phyloP scores from a whole-genome alignment of 1,140 invertebrate species.

The Scaptodrosophila lebanonensis region DNA sequence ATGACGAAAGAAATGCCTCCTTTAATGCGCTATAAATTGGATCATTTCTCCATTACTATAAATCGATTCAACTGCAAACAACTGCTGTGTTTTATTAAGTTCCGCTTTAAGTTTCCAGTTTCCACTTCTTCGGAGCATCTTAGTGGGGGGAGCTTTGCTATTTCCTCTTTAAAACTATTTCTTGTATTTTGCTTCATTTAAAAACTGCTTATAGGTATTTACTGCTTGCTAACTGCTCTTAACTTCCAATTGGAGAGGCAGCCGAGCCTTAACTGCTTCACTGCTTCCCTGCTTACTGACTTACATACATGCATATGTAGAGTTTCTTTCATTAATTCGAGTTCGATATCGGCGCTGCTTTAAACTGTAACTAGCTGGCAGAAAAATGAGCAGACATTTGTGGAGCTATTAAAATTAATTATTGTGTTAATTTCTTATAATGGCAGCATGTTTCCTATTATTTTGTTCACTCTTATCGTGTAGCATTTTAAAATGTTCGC shows the following conservation, averaged over 20 bases:
- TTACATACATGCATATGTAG: background rate
- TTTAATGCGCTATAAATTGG: conserved; percentile 42
- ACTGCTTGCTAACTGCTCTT: conserved; percentile 56
- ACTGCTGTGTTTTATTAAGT: no score
- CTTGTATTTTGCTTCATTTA: conserved; percentile 34
- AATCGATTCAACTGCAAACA: conserved; percentile 18
- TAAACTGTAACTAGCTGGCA: conserved; percentile 15
- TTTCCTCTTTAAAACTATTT: conserved; percentile 56
- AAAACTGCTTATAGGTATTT: conserved; percentile 62
- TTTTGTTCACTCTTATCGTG: conserved; percentile 39
- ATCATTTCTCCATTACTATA: conserved; percentile 31
- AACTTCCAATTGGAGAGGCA: no score
- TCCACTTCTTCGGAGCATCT: conserved; percentile 17
- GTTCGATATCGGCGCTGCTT: conserved; percentile 6
- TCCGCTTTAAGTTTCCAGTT: conserved; percentile 31
- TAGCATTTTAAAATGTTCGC: conserved; percentile 54
- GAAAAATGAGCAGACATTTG: conserved; percentile 50
- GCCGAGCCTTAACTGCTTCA: no score
- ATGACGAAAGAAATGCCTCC: conserved; percentile 51
- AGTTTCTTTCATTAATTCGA: conserved; percentile 25
- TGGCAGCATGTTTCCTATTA: conserved; percentile 66
- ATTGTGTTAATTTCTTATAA: conserved; percentile 68
- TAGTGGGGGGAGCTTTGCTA: conserved; percentile 31
- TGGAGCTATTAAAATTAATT: conserved; percentile 65
- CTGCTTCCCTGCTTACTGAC: no score